Conservation (phyloP, 2,888 invertebrate species). For the Cheilosia vulpina region DNA sequence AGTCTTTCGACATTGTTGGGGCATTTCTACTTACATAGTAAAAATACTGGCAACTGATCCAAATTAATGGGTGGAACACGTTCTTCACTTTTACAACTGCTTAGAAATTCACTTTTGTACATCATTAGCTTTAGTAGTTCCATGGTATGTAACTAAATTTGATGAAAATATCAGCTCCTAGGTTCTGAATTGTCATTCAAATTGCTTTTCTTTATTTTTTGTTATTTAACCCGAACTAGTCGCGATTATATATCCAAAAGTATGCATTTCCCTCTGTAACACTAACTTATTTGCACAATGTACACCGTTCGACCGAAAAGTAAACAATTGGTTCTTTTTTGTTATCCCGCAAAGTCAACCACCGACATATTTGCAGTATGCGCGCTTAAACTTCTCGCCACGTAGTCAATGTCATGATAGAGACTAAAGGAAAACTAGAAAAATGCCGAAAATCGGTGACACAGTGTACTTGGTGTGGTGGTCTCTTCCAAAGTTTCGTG, state of each 20-base stretch:
- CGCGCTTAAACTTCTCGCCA: constrained; percentile 47
- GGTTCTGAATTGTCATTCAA: constrained; percentile 21
- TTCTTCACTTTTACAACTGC: constrained; percentile 84
- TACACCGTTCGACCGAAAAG: constrained; percentile 6
- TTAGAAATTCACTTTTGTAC: constrained; percentile 84
- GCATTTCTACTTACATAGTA: constrained; percentile 87
- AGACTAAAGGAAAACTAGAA: constrained; percentile 68
- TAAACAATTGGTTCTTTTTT: constrained; percentile 16
- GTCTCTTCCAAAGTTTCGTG: constrained; percentile 42
- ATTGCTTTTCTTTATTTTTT: not conserved
- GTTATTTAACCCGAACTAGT: not conserved
- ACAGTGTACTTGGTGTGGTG: constrained; percentile 19
- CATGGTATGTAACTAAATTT: constrained; percentile 78
- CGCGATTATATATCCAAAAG: constrained; percentile 3
- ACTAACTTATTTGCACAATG: not conserved
- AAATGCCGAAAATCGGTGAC: constrained; percentile 58
- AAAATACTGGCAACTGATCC: constrained; percentile 89
- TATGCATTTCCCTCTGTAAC: not conserved
- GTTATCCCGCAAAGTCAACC: constrained; percentile 39
- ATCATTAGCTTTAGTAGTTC: constrained; percentile 84
- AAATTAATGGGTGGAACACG: constrained; percentile 90
- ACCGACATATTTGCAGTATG: constrained; percentile 39
- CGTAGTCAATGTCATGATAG: constrained; percentile 67
- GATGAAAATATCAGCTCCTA: constrained; percentile 1
- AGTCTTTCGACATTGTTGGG: not conserved